phyloP scores from a whole-genome alignment of 2,888 invertebrate species.

The Platycnemis pennipes region DNA sequence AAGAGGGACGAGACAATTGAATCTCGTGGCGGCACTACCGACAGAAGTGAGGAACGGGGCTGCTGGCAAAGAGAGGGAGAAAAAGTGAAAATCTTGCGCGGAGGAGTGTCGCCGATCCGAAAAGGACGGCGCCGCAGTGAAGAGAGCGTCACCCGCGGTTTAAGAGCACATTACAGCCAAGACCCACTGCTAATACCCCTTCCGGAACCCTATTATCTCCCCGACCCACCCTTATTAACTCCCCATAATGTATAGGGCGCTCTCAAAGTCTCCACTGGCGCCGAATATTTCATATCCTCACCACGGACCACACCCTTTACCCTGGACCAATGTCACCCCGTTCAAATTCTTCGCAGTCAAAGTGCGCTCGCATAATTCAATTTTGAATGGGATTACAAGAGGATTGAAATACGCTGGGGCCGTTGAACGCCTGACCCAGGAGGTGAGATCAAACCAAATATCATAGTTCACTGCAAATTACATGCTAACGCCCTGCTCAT shows the following conservation, averaged over 20 bases:
- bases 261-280: background rate
- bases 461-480: no score
- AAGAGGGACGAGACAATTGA: constrained; percentile 52
- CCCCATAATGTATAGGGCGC: background rate
- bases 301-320: background rate
- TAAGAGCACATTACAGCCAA: background rate
- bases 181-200: background rate
- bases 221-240: background rate
- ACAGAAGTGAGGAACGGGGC: background rate
- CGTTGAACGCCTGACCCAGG: no score
- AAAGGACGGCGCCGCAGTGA: background rate
- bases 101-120: background rate
- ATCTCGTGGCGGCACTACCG: constrained; percentile 47
- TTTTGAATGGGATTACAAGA: background rate
- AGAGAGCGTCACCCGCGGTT: background rate
- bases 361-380: background rate
- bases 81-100: background rate
- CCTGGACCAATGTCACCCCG: background rate
- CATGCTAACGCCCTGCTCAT: no score
- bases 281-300: background rate
- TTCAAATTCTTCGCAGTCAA: background rate
- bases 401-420: no score
- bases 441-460: no score
- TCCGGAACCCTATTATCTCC: background rate
- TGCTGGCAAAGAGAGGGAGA: background rate